phyloP scores from a whole-genome alignment of 2,888 invertebrate species.

The Hipparchia semele region DNA sequence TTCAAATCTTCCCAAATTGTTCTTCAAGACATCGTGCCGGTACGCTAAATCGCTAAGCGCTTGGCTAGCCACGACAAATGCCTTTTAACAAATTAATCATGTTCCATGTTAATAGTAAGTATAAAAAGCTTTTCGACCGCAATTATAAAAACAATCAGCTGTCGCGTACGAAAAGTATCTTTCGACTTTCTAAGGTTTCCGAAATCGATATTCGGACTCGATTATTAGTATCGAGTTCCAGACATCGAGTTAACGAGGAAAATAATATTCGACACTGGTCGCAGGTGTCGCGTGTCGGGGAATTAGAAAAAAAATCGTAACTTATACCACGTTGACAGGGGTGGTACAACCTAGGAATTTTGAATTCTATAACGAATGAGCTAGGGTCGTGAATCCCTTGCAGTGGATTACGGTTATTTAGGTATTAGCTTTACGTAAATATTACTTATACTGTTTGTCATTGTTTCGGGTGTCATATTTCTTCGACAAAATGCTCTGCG shows the following conservation, averaged over 20 bases:
- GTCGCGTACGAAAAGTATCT: slow-evolving; percentile 47
- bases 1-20: too few relatives aligned
- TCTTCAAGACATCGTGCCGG: too few relatives aligned
- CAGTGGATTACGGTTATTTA: slow-evolving; percentile 6
- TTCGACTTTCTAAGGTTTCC: slow-evolving; percentile 68
- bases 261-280: slow-evolving; percentile 75
- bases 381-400: slow-evolving; percentile 7
- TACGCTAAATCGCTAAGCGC: too few relatives aligned
- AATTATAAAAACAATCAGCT: slow-evolving; percentile 30
- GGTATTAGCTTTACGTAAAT: slow-evolving; percentile 32
- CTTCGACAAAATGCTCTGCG: slow-evolving; percentile 15
- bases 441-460: slow-evolving; percentile 32
- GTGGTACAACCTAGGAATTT: background rate
- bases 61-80: too few relatives aligned
- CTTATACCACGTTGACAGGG: slow-evolving; percentile 29
- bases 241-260: slow-evolving; percentile 66
- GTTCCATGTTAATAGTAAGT: too few relatives aligned
- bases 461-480: slow-evolving; percentile 29
- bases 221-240: slow-evolving; percentile 71
- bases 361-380: background rate
- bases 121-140: slow-evolving; percentile 13
- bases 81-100: too few relatives aligned
- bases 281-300: slow-evolving; percentile 67
- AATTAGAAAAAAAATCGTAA: slow-evolving; percentile 48
- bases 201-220: slow-evolving; percentile 66